Evolutionary conservation across 2,113 vertebrate species (phyloP), one percentile per base, ranked within the genome.

Genomic region (Brachyhypopomus gauderio): DNA sequence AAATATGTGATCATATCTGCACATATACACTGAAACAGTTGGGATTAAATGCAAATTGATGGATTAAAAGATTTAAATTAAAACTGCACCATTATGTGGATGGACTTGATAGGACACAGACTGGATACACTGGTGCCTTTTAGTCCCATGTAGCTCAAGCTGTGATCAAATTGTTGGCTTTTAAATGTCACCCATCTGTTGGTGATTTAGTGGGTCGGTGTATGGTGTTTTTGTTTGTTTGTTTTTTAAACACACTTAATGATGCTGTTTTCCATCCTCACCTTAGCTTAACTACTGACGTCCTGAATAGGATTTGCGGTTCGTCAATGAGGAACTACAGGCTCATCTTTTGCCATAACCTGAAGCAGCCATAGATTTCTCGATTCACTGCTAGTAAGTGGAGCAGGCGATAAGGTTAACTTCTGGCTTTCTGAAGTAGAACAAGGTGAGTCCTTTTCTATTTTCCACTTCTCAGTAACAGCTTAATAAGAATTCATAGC

Each of bases 291-390:
- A 93, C 91, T 92, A 93, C 95, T 92, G 93, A 96, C 93, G 95
- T 97, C 96, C 97, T 99, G 96, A 93, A 95, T 91, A 88, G 95
- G 95, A 97, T 98, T 96, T 94, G 96, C 93, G 93, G 95, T 97
- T 96, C 91, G 97, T 99, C 97, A 99, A 99, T 99, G 97, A 98
- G 97, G 97, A 99, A 99, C 97, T 99, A 99, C 94, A 96, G 97
- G 97, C 96, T 99, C 93, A 99, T 99, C 96, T 99, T 99, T 93
- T 99, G 97, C 95, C 97, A 99, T 94, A 99, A 98, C 94, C 97
- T 99, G 93, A 99, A 99, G 96, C 97, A 99, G 91, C 97, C 97
- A 94, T 99, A 99, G 97, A 96, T 94, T 94, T 88, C 93, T 92
- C 92, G 93, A 90, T 95, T 97, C 92, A 94, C 93, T 95, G 95